Percentiles rank a stretch among this genome's conserved stretches.
These are phyloP conservation scores for Patiria miniata DNA, from an alignment of 35 echinoderm and acorn worm genomes.

Conservation along the genomic window DNA sequence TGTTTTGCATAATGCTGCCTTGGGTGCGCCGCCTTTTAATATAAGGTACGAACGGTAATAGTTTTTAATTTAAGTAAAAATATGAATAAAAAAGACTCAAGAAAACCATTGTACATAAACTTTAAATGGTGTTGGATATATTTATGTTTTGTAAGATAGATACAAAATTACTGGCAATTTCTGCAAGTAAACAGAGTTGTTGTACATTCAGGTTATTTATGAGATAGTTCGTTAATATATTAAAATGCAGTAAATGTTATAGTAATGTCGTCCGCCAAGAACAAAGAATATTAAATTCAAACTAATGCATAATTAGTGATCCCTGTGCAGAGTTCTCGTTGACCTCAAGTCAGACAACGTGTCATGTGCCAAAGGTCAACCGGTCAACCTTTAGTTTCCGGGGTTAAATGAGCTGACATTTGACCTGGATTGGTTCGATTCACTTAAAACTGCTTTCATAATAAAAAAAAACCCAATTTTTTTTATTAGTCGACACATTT, in stretches of 20 bases:
- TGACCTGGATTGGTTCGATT: too few relatives aligned
- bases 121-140: conserved; percentile 23
- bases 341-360: too few relatives aligned
- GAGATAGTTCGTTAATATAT: conserved; percentile 30
- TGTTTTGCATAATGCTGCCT: conserved; percentile 10
- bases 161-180: conserved; percentile 10
- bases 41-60: not conserved
- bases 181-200: conserved; percentile 26
- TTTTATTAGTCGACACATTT: too few relatives aligned
- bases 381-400: too few relatives aligned
- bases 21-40: not conserved
- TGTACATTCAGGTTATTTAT: conserved; percentile 29
- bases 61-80: conserved; percentile 3
- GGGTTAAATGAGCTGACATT: too few relatives aligned
- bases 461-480: too few relatives aligned
- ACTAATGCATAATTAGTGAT: too few relatives aligned
- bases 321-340: too few relatives aligned
- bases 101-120: conserved; percentile 3
- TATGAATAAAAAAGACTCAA: not conserved
- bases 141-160: conserved; percentile 31
- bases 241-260: conserved; percentile 19
- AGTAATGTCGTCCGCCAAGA: not conserved
- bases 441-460: too few relatives aligned
- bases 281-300: not conserved
- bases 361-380: too few relatives aligned